Evolutionary conservation across 2,888 invertebrate species (phyloP).

Genomic region (Tetragonisca angustula): DNA sequence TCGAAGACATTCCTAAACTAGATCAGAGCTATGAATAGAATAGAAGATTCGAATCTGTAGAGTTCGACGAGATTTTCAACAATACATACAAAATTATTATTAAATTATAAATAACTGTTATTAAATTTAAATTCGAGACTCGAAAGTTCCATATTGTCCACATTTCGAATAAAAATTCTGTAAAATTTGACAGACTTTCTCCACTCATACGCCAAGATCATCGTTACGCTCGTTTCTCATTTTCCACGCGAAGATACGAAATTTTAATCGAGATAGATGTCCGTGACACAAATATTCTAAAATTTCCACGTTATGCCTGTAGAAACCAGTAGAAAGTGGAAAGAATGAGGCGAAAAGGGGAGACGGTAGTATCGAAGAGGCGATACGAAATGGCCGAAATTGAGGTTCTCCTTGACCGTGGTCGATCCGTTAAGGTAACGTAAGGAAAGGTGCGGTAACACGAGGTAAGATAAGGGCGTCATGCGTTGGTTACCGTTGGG

Average conservation of each 20-base stretch:
- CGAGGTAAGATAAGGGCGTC: constrained; percentile 78
- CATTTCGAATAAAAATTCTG: neutral
- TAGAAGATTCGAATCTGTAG: too few relatives aligned
- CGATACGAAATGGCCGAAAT: constrained; percentile 33
- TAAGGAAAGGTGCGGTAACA: constrained; percentile 70
- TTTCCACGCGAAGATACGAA: neutral
- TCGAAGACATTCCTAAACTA: too few relatives aligned
- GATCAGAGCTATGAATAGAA: too few relatives aligned
- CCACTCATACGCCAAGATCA: neutral
- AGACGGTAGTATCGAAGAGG: neutral
- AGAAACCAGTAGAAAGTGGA: too few relatives aligned
- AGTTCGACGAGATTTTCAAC: too few relatives aligned
- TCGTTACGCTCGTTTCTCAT: neutral
- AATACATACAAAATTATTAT: too few relatives aligned
- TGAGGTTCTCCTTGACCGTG: constrained; percentile 55
- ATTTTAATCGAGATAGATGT: neutral
- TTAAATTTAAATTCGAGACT: too few relatives aligned
- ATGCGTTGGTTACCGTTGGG: constrained; percentile 83
- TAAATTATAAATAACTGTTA: too few relatives aligned
- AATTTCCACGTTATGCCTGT: neutral
- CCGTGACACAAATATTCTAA: neutral
- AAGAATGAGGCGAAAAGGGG: neutral
- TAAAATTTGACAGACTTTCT: neutral
- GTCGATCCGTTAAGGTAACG: constrained; percentile 67
- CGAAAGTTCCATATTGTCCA: too few relatives aligned